phyloP scores from a whole-genome alignment of 2,888 invertebrate genomes.

The Lasioglossum oenotherae region DNA sequence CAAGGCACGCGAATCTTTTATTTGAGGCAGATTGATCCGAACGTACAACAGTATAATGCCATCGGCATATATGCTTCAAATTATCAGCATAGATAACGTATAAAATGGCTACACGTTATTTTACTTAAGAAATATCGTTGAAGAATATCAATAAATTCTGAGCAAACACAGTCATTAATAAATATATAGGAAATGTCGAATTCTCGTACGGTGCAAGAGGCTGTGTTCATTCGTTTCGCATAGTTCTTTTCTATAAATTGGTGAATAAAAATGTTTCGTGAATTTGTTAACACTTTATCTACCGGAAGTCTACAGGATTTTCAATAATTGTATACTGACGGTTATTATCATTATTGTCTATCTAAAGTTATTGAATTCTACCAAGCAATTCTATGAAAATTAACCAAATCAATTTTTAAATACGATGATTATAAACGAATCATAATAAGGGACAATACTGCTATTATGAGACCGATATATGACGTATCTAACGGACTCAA shows the following conservation, averaged over 20 bases:
- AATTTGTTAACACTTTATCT: neutral
- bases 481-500: neutral
- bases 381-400: neutral
- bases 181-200: neutral
- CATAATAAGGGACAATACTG: neutral
- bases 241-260: neutral
- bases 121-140: neutral
- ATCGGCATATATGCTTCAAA: neutral
- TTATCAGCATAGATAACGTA: constrained; percentile 2
- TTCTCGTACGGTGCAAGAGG: neutral
- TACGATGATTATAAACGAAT: neutral
- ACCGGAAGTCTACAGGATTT: too few species aligned
- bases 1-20: neutral
- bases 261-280: neutral
- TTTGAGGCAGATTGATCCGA: neutral
- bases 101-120: neutral
- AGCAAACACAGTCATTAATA: neutral
- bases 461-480: neutral
- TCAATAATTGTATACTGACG: too few species aligned
- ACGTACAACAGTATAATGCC: neutral
- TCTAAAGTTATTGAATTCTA: neutral
- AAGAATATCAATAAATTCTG: neutral
- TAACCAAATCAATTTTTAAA: too few species aligned
- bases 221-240: neutral
- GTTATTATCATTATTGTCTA: neutral